Conservation (phyloP, 2,797 vertebrate species). For the Mormyrops boulengeri region DNA sequence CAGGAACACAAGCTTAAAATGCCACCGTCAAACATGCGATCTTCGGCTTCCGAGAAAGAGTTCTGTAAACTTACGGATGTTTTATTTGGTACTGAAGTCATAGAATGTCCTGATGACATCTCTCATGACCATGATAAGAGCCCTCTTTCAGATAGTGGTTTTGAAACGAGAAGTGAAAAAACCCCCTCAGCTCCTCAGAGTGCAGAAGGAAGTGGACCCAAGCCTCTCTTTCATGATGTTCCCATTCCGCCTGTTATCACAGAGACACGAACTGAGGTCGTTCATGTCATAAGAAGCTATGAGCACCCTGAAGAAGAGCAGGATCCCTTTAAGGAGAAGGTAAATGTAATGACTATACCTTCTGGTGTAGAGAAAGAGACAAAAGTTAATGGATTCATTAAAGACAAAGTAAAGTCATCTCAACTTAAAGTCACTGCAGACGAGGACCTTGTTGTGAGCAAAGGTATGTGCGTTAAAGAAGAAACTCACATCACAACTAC, state of each 20-base stretch:
- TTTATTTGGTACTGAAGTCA: slow-evolving; percentile 84
- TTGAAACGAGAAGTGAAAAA: slow-evolving; percentile 98
- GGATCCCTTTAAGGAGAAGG: slow-evolving; percentile 72
- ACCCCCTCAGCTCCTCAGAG: slow-evolving; percentile 97
- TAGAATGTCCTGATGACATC: slow-evolving; percentile 94
- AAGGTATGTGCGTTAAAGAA: slow-evolving; percentile 92
- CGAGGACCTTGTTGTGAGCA: slow-evolving; percentile 76
- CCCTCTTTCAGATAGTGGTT: slow-evolving; percentile 95
- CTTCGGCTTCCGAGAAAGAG: slow-evolving; percentile 95
- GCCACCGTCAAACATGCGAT: slow-evolving; percentile 90
- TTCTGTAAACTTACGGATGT: slow-evolving; percentile 91
- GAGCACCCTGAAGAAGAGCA: slow-evolving; percentile 76
- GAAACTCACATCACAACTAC: slow-evolving; percentile 97
- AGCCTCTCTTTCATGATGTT: slow-evolving; percentile 91
- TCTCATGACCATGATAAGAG: slow-evolving; percentile 98
- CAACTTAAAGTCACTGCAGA: slow-evolving; percentile 80
- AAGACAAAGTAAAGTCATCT: slow-evolving; percentile 77
- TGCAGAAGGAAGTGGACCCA: slow-evolving; percentile 93
- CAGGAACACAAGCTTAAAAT: slow-evolving; percentile 98
- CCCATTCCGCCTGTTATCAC: slow-evolving; percentile 92
- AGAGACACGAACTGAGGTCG: slow-evolving; percentile 89
- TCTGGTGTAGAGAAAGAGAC: slow-evolving; percentile 70
- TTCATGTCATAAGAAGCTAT: slow-evolving; percentile 85
- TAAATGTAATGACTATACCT: slow-evolving; percentile 55
- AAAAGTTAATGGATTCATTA: slow-evolving; percentile 65